Evolutionary conservation across 2,113 vertebrate genomes (phyloP).

Genomic region (Hiodon tergisus): DNA sequence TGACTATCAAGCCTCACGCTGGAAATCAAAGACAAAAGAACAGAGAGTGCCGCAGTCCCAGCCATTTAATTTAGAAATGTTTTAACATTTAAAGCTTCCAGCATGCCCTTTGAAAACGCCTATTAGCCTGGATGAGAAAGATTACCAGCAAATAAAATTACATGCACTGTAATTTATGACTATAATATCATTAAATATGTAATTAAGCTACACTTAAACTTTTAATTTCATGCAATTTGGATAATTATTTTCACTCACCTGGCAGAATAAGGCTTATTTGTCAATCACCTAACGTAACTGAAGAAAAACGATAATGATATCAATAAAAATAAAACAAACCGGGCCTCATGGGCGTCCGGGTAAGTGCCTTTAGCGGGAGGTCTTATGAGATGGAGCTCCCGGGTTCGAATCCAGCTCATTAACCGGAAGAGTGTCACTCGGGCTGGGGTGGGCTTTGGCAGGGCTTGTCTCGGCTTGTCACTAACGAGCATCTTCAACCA

Average conservation of each 20-base stretch:
- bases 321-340: slow-evolving; percentile 26
- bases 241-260: slow-evolving; percentile 41
- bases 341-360: too few species aligned
- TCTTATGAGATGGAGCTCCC: too few species aligned
- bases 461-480: too few species aligned
- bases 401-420: too few species aligned
- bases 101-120: slow-evolving; percentile 62
- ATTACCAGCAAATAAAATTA: slow-evolving; percentile 74
- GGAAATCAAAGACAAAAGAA: slow-evolving; percentile 67
- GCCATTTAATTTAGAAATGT: slow-evolving; percentile 54
- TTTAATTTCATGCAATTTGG: slow-evolving; percentile 64
- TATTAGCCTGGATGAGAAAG: slow-evolving; percentile 63
- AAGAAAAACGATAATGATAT: slow-evolving; percentile 49
- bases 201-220: slow-evolving; percentile 58
- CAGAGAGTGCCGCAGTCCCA: slow-evolving; percentile 37
- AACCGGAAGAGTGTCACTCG: too few species aligned
- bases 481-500: too few species aligned
- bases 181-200: slow-evolving; percentile 64
- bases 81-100: slow-evolving; percentile 50
- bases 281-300: slow-evolving; percentile 54
- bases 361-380: too few species aligned
- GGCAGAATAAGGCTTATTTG: slow-evolving; percentile 54
- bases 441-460: too few species aligned
- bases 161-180: slow-evolving; percentile 66
- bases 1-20: slow-evolving; percentile 56